Conservation (phyloP, 2,888 invertebrate genomes). For the Sacculina carcini region DNA sequence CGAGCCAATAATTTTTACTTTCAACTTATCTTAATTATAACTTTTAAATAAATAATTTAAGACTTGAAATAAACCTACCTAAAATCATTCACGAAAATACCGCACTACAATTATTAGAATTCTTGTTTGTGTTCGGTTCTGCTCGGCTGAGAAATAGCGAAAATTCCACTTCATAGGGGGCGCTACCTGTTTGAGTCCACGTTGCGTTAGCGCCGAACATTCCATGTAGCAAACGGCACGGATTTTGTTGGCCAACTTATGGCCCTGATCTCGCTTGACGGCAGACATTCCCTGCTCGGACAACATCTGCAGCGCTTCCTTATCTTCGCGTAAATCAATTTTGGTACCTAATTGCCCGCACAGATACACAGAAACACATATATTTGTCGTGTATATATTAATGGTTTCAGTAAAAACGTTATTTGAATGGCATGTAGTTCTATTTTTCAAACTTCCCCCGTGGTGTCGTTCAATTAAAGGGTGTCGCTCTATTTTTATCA, state of each 20-base stretch:
- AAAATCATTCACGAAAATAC: constrained; percentile 1
- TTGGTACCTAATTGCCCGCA: too few species aligned
- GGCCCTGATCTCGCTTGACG: constrained; percentile 88
- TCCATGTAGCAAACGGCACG: constrained; percentile 98
- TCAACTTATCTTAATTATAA: too few species aligned
- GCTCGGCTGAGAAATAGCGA: not conserved
- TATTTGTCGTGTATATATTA: too few species aligned
- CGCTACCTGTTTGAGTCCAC: constrained; percentile 77
- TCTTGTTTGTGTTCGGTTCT: too few species aligned
- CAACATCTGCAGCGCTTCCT: constrained; percentile 69
- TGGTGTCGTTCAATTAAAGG: too few species aligned
- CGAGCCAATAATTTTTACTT: not conserved
- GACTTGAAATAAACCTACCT: constrained; percentile 1
- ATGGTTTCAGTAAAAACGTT: too few species aligned
- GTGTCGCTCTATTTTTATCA: too few species aligned
- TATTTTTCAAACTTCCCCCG: too few species aligned
- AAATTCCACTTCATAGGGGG: constrained; percentile 6
- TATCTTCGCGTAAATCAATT: constrained; percentile 92
- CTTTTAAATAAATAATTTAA: too few species aligned
- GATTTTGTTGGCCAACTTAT: constrained; percentile 93
- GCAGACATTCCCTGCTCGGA: constrained; percentile 85
- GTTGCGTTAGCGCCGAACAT: constrained; percentile 93
- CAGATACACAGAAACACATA: too few species aligned
- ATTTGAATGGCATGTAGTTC: too few species aligned
- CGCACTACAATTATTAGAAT: too few species aligned